Conservation (phyloP, 30 jellyfish, hydroid and myxozoan genomes). For the Turritopsis rubra region DNA sequence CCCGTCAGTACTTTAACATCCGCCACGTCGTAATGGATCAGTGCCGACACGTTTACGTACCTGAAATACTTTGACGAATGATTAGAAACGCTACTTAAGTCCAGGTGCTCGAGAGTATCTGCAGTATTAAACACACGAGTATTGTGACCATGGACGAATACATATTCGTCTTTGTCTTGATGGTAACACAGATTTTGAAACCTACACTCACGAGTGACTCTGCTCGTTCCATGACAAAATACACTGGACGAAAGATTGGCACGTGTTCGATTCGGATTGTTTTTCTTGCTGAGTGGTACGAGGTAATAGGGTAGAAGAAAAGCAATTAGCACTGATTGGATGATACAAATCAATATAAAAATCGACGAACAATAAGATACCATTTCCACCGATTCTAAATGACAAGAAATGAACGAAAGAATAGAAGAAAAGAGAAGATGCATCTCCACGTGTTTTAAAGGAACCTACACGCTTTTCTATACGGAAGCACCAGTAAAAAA, state of each 20-base stretch:
- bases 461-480: too few species aligned
- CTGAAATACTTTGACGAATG: constrained; percentile 74
- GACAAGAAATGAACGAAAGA: neutral
- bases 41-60: constrained; percentile 53
- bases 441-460: too few species aligned
- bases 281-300: neutral
- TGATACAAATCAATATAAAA: constrained; percentile 4
- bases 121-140: constrained; percentile 42
- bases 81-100: constrained; percentile 66
- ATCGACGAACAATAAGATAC: neutral
- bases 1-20: constrained; percentile 1
- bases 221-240: constrained; percentile 45
- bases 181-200: constrained; percentile 65
- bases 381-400: neutral
- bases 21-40: constrained; percentile 1
- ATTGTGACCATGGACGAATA: constrained; percentile 62
- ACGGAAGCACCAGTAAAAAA: too few species aligned
- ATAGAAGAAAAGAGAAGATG: neutral
- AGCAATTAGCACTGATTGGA: neutral
- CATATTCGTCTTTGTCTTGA: constrained; percentile 21
- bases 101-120: constrained; percentile 59
- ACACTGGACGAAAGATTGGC: constrained; percentile 38
- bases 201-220: constrained; percentile 52
- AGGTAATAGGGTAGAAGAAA: neutral
- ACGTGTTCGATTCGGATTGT: neutral